Percentiles rank a stretch among this genome's conserved stretches.
phyloP scores from a whole-genome alignment of 2,113 vertebrate species.

The Meles meles region DNA sequence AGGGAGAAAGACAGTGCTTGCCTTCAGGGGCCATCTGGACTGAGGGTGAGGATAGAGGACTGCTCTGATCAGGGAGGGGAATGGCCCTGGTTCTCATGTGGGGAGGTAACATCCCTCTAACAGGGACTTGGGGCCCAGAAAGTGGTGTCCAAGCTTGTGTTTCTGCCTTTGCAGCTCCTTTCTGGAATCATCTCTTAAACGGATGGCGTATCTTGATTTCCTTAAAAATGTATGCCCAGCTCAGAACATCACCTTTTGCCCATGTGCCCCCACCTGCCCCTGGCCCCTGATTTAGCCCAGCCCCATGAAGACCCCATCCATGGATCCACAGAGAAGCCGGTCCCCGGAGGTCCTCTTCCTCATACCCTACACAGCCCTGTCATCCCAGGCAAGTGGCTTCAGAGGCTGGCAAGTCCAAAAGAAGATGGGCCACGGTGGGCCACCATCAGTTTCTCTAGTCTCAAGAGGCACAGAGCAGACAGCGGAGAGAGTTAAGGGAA shows the following conservation, averaged over 20 bases:
- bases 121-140: neutral
- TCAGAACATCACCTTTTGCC: neutral
- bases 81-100: neutral
- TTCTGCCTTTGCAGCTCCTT: neutral
- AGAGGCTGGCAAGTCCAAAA: neutral
- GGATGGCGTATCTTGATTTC: neutral
- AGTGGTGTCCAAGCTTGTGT: neutral
- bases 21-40: neutral
- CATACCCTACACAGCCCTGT: neutral
- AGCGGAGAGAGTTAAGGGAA: neutral
- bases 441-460: neutral
- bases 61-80: neutral
- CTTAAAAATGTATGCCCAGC: neutral
- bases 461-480: neutral
- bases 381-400: neutral
- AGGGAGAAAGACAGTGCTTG: neutral
- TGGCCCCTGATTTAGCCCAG: neutral
- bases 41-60: neutral
- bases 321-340: neutral
- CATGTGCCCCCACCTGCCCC: neutral
- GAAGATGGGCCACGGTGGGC: neutral
- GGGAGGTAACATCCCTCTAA: neutral
- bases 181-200: neutral
- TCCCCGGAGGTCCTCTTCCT: neutral
- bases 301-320: neutral